Evolutionary conservation across 2,797 vertebrate genomes (phyloP).

Genomic region (Lepus townsendii): DNA sequence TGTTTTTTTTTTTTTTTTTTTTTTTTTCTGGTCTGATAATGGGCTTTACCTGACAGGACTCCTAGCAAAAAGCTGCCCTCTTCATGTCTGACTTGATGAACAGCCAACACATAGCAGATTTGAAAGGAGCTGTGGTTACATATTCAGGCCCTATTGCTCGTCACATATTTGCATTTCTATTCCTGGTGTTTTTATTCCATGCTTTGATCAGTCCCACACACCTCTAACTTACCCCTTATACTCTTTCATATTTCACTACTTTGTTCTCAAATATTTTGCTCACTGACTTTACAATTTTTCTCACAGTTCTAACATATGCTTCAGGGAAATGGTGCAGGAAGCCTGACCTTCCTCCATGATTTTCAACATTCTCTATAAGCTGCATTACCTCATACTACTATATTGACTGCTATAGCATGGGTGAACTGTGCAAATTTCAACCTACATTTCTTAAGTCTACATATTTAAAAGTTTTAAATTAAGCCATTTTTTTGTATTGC

Average conservation of each 20-base stretch:
- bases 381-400: not conserved
- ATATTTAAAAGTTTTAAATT: not conserved
- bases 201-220: not conserved
- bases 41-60: not conserved
- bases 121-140: not conserved
- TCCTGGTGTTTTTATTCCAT: not conserved
- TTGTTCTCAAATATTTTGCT: not conserved
- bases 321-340: not conserved
- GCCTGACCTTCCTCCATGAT: rapidly evolving
- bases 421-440: not conserved
- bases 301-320: not conserved
- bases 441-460: not conserved
- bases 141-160: not conserved
- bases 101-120: not conserved
- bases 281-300: not conserved
- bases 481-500: not conserved
- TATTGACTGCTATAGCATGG: not conserved
- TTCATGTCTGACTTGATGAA: not conserved
- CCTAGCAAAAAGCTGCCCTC: not conserved
- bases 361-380: not conserved
- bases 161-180: not conserved
- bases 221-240: not conserved
- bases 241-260: not conserved
- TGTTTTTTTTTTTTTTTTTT: not conserved
- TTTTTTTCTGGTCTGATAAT: not conserved